These are phyloP conservation scores for Gasterosteus aculeatus DNA, from an alignment of 2,113 vertebrate species.

Conservation along the genomic window DNA sequence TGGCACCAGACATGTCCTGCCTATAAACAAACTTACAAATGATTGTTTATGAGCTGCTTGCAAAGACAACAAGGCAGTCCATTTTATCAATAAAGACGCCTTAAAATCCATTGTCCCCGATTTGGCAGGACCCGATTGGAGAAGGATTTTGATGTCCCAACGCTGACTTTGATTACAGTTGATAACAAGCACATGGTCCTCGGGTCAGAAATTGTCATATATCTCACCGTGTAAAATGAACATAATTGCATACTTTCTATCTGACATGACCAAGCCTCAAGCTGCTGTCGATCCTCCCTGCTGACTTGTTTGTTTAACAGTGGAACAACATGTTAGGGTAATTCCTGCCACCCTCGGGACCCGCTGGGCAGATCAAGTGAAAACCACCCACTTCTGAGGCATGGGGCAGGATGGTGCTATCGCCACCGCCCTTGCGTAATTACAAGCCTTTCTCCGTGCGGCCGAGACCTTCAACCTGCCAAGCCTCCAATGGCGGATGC, in stretches of 20 bases:
- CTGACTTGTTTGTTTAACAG: constrained; percentile 45
- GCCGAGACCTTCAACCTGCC: neutral
- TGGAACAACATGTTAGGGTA: constrained; percentile 21
- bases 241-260: fast-evolving
- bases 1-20: neutral
- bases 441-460: constrained; percentile 23
- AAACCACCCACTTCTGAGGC: constrained; percentile 40
- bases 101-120: neutral
- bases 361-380: constrained; percentile 47
- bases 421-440: constrained; percentile 27
- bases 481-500: neutral
- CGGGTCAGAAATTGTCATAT: neutral
- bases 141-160: neutral
- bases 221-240: neutral
- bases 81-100: neutral
- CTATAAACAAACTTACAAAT: neutral
- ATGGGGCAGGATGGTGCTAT: constrained; percentile 33
- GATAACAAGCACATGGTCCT: neutral
- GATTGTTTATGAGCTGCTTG: neutral
- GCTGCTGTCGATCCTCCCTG: constrained; percentile 5
- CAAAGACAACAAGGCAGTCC: neutral
- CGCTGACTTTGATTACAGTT: neutral
- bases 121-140: neutral
- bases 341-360: constrained; percentile 24
- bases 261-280: neutral